Evolutionary conservation across 1,140 invertebrate genomes (phyloP).

Genomic region (Holotrichia oblita): DNA sequence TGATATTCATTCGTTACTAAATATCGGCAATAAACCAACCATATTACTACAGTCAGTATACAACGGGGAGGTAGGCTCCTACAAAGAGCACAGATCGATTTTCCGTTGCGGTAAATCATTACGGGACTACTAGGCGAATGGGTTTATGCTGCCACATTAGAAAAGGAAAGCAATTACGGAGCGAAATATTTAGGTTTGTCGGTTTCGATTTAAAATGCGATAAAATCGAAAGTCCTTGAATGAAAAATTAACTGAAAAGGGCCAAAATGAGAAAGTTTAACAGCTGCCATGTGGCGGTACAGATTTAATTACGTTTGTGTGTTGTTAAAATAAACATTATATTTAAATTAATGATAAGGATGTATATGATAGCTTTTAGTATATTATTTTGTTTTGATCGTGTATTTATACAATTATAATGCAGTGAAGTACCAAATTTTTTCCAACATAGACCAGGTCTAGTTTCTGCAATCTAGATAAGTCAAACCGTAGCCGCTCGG

Average conservation of each 20-base stretch:
- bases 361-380: no score
- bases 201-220: not conserved
- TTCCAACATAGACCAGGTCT: no score
- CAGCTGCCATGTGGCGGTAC: not conserved
- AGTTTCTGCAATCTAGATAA: no score
- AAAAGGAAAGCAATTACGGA: conserved; percentile 26
- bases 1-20: conserved; percentile 36
- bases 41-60: not conserved
- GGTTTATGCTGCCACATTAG: not conserved
- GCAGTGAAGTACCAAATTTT: no score
- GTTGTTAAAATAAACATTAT: no score
- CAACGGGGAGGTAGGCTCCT: conserved; percentile 5
- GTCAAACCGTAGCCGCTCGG: no score
- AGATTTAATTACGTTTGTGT: conserved; percentile 18
- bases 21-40: not conserved
- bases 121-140: not conserved
- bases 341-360: no score
- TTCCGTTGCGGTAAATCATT: conserved; percentile 28
- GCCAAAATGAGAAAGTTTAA: conserved; percentile 6
- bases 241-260: not conserved
- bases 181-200: not conserved
- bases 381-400: no score
- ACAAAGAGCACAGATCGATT: not conserved
- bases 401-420: no score
- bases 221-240: conserved; percentile 26